Percentiles rank a stretch among this genome's conserved stretches.
phyloP scores from a whole-genome alignment of 1,140 invertebrate genomes.

The Teleogryllus occipitalis region DNA sequence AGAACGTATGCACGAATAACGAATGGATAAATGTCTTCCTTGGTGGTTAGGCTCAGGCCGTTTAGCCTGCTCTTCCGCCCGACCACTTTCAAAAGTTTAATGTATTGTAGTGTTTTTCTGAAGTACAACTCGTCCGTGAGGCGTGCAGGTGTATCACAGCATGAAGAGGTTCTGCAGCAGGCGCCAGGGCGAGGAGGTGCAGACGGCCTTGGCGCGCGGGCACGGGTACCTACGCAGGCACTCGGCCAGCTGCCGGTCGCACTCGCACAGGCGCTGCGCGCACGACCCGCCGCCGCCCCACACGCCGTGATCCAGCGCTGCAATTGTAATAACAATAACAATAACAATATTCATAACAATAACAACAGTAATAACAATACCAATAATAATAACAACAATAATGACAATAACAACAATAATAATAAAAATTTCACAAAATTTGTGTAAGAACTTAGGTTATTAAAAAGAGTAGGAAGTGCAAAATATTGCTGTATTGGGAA shows the following conservation, averaged over 20 bases:
- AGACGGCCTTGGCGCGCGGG: conserved; percentile 58
- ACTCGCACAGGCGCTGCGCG: conserved; percentile 72
- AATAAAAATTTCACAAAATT: too few species aligned
- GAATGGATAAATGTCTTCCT: too few species aligned
- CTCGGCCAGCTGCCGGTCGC: conserved; percentile 69
- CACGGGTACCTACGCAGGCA: conserved; percentile 69
- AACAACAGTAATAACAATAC: too few species aligned
- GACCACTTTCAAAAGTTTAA: too few species aligned
- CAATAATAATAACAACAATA: too few species aligned
- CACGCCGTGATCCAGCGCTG: conserved; percentile 56
- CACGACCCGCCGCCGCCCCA: conserved; percentile 57
- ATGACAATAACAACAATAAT: too few species aligned
- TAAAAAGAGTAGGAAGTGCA: too few species aligned
- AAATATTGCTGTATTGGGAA: too few species aligned
- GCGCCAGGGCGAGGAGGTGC: conserved; percentile 58
- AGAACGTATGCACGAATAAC: too few species aligned
- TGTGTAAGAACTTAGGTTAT: too few species aligned
- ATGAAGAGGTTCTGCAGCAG: conserved; percentile 63
- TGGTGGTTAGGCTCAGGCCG: too few species aligned
- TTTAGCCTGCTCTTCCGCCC: too few species aligned
- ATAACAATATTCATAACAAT: not conserved
- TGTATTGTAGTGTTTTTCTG: not conserved
- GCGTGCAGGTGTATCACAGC: conserved; percentile 42
- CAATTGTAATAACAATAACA: conserved; percentile 19
- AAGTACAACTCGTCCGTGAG: not conserved